Conservation (phyloP, 2,888 invertebrate species). For the Gastrophysa polygoni region DNA sequence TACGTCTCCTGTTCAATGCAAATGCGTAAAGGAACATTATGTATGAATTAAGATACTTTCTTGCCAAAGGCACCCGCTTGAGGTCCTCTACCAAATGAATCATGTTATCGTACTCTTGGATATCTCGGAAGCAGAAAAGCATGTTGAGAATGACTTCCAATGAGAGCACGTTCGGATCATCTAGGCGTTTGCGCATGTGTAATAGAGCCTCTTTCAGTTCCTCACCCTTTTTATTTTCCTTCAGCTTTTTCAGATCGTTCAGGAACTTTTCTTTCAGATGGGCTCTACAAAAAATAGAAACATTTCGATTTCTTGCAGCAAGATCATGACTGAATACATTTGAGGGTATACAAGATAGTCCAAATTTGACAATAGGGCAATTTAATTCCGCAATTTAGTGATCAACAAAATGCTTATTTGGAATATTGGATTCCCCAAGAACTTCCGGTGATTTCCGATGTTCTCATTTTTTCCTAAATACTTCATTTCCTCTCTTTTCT, state of each 20-base stretch:
- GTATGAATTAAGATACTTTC: conserved; percentile 86
- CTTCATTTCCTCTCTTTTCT: too few species aligned
- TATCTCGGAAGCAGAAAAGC: conserved; percentile 88
- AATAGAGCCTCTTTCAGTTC: conserved; percentile 82
- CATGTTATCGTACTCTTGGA: conserved; percentile 97
- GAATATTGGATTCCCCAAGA: too few species aligned
- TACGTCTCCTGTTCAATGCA: conserved; percentile 93
- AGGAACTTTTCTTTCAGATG: conserved; percentile 98
- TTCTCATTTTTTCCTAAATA: too few species aligned
- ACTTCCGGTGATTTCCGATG: too few species aligned
- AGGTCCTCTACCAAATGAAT: conserved; percentile 95
- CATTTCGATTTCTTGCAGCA: not conserved
- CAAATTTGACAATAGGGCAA: too few species aligned
- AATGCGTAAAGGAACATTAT: conserved; percentile 96
- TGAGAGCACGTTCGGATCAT: conserved; percentile 95
- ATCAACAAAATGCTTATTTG: too few species aligned
- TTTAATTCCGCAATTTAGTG: too few species aligned
- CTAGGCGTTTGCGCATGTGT: conserved; percentile 89
- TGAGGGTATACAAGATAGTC: too few species aligned
- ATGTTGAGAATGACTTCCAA: conserved; percentile 96
- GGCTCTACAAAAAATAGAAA: conserved; percentile 65
- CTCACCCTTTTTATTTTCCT: conserved; percentile 84
- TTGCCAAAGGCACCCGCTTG: conserved; percentile 85
- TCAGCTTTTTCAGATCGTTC: conserved; percentile 88
- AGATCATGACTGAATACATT: too few species aligned